A percentile compares a stretch with the other conserved stretches of the same genome.
These are phyloP conservation scores for Agrotis puta DNA, from an alignment of 2,888 invertebrate species.

Conservation along the genomic window DNA sequence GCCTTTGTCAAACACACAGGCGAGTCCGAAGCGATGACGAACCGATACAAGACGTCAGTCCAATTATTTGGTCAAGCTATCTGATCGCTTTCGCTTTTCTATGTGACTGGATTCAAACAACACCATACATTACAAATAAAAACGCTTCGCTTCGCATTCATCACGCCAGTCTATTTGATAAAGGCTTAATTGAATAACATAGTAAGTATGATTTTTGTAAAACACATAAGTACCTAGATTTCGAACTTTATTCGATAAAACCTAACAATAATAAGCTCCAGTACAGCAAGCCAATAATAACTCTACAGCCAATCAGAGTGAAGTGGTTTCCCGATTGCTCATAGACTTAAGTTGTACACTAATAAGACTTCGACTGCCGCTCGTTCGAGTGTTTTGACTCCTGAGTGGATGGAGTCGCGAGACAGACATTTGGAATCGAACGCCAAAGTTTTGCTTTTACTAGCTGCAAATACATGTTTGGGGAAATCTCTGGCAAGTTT, in stretches of 20 bases:
- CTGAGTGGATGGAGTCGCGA: slow-evolving; percentile 32
- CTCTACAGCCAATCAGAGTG: slow-evolving; percentile 45
- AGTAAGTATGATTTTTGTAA: not conserved
- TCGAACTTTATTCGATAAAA: not conserved
- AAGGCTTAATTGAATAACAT: too few relatives aligned
- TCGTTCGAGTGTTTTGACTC: slow-evolving; percentile 54
- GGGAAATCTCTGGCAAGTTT: not conserved
- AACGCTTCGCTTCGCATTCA: too few relatives aligned
- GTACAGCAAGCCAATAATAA: slow-evolving; percentile 48
- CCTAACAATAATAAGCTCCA: slow-evolving; percentile 21
- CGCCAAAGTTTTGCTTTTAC: slow-evolving; percentile 14
- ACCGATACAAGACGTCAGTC: too few relatives aligned
- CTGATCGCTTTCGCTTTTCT: too few relatives aligned
- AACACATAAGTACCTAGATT: not conserved
- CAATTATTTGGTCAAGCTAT: too few relatives aligned
- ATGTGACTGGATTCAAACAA: too few relatives aligned
- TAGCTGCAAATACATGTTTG: not conserved
- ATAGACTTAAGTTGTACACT: slow-evolving; percentile 55
- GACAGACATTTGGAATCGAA: slow-evolving; percentile 28
- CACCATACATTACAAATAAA: too few relatives aligned
- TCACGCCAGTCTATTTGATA: too few relatives aligned
- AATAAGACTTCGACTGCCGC: slow-evolving; percentile 53
- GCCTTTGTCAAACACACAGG: too few relatives aligned
- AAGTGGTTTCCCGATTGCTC: slow-evolving; percentile 49
- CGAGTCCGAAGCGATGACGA: too few relatives aligned